Evolutionary conservation across 2,797 vertebrate species (phyloP).

Genomic region (Eremophila alpestris): DNA sequence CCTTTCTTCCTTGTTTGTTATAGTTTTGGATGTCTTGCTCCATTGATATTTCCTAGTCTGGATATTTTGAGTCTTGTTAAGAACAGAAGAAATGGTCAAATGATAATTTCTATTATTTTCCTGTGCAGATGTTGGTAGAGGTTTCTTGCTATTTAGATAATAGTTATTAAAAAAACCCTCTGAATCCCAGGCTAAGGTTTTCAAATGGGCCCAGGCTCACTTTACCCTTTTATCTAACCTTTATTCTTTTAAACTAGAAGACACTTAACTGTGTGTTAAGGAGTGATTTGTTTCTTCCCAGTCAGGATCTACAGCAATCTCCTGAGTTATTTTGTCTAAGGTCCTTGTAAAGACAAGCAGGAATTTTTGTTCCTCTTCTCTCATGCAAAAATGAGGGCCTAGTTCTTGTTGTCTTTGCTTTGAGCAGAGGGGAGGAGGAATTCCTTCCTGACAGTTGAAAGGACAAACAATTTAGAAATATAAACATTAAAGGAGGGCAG

Average conservation of each 20-base stretch:
- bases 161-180: not conserved
- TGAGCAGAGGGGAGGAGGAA: not conserved
- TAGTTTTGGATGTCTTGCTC: not conserved
- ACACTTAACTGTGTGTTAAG: not conserved
- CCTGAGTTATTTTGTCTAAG: not conserved
- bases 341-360: not conserved
- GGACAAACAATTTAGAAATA: not conserved
- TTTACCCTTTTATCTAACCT: not conserved
- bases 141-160: not conserved
- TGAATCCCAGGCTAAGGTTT: not conserved
- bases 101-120: not conserved
- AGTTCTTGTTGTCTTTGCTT: conserved; percentile 22
- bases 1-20: not conserved
- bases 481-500: not conserved
- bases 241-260: conserved; percentile 1
- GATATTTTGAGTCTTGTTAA: not conserved
- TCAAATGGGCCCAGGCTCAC: not conserved
- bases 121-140: not conserved
- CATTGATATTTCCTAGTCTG: not conserved
- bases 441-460: not conserved
- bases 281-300: not conserved
- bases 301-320: not conserved
- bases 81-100: not conserved
- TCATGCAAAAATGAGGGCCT: not conserved
- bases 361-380: not conserved